These are phyloP conservation scores for Leptinotarsa defecta DNA, from an alignment of 1,140 invertebrate species.

Conservation along the genomic window DNA sequence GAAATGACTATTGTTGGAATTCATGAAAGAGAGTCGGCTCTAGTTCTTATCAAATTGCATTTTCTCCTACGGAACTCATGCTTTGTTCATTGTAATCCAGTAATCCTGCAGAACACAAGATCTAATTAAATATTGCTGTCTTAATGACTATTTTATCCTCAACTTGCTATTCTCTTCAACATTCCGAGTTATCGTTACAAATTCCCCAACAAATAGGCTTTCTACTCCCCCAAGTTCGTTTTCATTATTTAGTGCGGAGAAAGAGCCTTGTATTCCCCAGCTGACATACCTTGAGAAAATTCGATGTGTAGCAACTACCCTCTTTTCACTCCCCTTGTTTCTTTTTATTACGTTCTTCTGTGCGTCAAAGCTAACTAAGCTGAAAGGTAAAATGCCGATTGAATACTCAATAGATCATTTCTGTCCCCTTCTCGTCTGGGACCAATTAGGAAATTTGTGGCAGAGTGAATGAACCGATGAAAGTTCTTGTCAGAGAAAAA, in stretches of 20 bases:
- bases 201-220: slow-evolving; percentile 39
- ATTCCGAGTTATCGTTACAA: slow-evolving; percentile 30
- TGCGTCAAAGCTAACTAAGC: slow-evolving; percentile 48
- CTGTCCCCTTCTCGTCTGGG: slow-evolving; percentile 13
- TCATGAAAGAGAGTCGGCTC: too few species aligned
- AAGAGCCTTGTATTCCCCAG: slow-evolving; percentile 27
- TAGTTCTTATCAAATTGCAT: too few species aligned
- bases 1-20: too few species aligned
- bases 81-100: too few species aligned
- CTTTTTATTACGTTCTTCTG: slow-evolving; percentile 48
- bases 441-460: too few species aligned
- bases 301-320: slow-evolving; percentile 31
- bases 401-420: slow-evolving; percentile 44
- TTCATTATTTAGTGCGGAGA: slow-evolving; percentile 42
- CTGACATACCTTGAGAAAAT: slow-evolving; percentile 40
- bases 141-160: too few species aligned
- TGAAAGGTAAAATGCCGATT: slow-evolving; percentile 47
- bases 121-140: too few species aligned
- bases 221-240: slow-evolving; percentile 39
- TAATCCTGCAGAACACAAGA: too few species aligned
- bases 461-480: too few species aligned
- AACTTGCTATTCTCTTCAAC: too few species aligned
- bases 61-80: too few species aligned
- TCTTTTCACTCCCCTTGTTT: slow-evolving; percentile 34
- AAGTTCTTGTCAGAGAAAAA: too few species aligned